Base-by-base conservation (phyloP, 2,113 vertebrate genomes). In the Mesitornis unicolor region DNA sequence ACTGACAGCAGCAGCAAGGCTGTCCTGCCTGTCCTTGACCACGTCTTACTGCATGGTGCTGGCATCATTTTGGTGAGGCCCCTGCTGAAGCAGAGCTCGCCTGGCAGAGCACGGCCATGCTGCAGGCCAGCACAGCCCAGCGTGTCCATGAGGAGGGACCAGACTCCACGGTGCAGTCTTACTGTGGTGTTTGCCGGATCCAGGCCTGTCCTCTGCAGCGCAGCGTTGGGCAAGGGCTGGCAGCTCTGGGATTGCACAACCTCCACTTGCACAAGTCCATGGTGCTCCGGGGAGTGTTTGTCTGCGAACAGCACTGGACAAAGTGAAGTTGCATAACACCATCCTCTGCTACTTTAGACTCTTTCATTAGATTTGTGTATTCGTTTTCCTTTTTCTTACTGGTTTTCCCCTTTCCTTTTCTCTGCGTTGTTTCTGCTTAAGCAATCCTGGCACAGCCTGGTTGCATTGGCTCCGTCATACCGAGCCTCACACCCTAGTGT, bases 321-420 rank as follows among this genome's bases (percentile, higher is more conserved):
- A 93, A 97, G 28, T 83, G 70, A 77, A 91, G 75, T 97, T 97
- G 85, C 93, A 88, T 87, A 97, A 97, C 85, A 48, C 54, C 31
- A 67, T 84, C 50, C 90, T 78, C 48, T 53, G 75, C 89, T 87
- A 50, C 90, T 94, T 93, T 82, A 86, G 83, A 87, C 86, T 92
- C 68, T 73, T 79, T 76, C 64, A 56, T 78, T 84, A 42, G 47
- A 19, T 85, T 63, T 74, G 11, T 38, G 4, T 76, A 7, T 28
- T 16, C 53, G 24, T 54, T 48, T 48, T 2, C 17, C 10, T 87
- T 82, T 74, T 67, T 71, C 45, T 68, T 84, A 75, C 67, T 2
- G 0, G 24, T 93, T 95, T 95, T 65, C 61, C 56, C 67, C 89
- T 90, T 93, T 89, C 65, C 77, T 88, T 84, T 69, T 89, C 77